Evolutionary conservation across 2,113 vertebrate species (phyloP), one percentile per base, ranked within the genome.

Genomic region (Burhinus bistriatus): DNA sequence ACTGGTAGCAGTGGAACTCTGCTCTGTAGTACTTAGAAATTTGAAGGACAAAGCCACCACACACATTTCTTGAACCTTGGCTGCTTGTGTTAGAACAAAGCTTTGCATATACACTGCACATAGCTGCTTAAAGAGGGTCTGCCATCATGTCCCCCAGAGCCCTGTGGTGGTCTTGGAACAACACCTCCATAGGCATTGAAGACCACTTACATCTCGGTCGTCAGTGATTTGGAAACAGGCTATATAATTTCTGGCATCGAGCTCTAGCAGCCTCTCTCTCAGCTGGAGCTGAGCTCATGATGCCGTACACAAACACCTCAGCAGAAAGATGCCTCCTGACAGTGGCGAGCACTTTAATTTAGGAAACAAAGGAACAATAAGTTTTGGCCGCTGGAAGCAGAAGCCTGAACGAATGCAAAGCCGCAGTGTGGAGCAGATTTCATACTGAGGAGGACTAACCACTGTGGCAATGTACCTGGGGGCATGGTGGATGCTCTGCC

Each of bases 231-330:
- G 42, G 19, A 59, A 81, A 49, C 1, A 2, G 16, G 9, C 42
- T 12, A 0, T 0, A 3, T 32, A 3, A 58, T 21, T 36, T 3
- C 75, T 87, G 76, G 23, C 62, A 70, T 8, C 0, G 0, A 68
- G 57, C 18, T 52, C 64, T 26, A 62, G 66, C 0, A 0, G 22
- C 59, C 25, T 89, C 36, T 58, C 49, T 38, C 61, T 42, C 82
- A 44, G 76, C 36, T 30, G 34, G 54, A 90, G 71, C 58, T 12
- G 52, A 89, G 34, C 71, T 66, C 59, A 55, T 23, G 45, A 16
- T n/a, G 32, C 34, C 69, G 54, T 22, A 15, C 45, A 66, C 47
- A 78, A 92, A 94, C 12, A 89, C 47, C 59, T 78, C 68, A 20
- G 58, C 75, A 94, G 61, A 93, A 87, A 65, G 51, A 58, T 15